phyloP scores from a whole-genome alignment of 2,113 vertebrate genomes.

The Phyllostomus discolor region DNA sequence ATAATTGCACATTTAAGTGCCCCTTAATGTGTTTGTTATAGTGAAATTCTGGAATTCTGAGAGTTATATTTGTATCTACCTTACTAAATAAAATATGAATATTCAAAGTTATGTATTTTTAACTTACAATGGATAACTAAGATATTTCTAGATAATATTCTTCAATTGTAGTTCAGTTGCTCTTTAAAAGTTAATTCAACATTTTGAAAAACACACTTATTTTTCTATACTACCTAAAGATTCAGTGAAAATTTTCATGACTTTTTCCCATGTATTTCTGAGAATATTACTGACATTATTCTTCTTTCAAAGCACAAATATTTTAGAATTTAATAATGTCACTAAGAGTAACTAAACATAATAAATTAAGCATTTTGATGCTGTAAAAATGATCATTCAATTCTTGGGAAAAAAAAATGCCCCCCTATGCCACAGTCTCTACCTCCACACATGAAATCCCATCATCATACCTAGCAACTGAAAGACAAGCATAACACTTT shows the following conservation, averaged over 20 bases:
- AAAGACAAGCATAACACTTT: not conserved
- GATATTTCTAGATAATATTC: not conserved
- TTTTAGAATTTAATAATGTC: not conserved
- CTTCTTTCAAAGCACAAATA: not conserved
- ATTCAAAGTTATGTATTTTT: not conserved
- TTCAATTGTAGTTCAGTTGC: not conserved
- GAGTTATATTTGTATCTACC: not conserved
- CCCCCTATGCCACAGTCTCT: not conserved
- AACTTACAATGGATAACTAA: not conserved
- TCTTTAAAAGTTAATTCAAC: not conserved
- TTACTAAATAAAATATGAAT: not conserved
- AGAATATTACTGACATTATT: not conserved
- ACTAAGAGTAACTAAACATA: not conserved
- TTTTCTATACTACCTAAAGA: not conserved
- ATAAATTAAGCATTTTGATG: not conserved
- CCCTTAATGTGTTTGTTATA: not conserved
- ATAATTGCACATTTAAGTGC: not conserved
- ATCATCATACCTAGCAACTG: not conserved
- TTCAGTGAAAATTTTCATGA: not conserved
- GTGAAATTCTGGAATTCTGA: not conserved
- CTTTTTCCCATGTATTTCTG: not conserved
- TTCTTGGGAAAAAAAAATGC: not conserved
- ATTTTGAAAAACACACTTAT: not conserved
- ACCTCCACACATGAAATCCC: not conserved
- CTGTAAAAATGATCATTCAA: not conserved